Evolutionary conservation across 2,113 vertebrate genomes (phyloP), one percentile per base, ranked within the genome.

Genomic region (Catharus fuscescens): DNA sequence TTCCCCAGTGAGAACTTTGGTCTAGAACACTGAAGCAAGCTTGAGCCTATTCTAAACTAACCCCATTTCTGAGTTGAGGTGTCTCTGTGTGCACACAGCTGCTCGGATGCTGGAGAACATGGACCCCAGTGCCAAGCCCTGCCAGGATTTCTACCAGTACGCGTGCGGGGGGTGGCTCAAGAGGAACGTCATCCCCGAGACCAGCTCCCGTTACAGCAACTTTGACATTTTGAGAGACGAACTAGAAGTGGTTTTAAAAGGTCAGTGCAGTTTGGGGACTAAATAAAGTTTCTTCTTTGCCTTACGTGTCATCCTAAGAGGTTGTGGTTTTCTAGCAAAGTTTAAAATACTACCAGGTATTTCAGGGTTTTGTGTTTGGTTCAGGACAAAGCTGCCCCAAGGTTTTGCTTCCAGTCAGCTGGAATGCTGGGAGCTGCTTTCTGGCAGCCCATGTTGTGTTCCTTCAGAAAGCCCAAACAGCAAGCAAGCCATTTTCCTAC

Each of bases 161-260:
- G 98, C 99, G 88, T 99, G 99, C 15, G 99, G 99, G 87, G 99
- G 99, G 36, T 99, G 99, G 99, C 92, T 99, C 56, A 99, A 98
- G 95, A 99, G 98, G 97, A 98, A 99, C 86, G 96, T 99, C 93
- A 99, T 99, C 95, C 99, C 99, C 1, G 99, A 99, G 94, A 99
- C 98, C 97, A 99, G 98, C 95, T 99, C 98, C 52, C 98, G 98
- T 96, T 99, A 99, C 81, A 99, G 99, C 96, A 99, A 99, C 91
- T 99, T 99, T 92, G 99, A 99, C 97, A 99, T 99, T 97, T 97
- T 99, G 94, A 98, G 98, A 95, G 99, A 99, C 23, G 98, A 99
- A 76, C 97, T 99, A 73, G 99, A 99, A 97, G 98, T 99, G 65
- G 94, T 99, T 95, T 94, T 99, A 76, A 99, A 99, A 99, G 99